Evolutionary conservation across 2,113 vertebrate genomes (phyloP).

Genomic region (Indicator indicator): DNA sequence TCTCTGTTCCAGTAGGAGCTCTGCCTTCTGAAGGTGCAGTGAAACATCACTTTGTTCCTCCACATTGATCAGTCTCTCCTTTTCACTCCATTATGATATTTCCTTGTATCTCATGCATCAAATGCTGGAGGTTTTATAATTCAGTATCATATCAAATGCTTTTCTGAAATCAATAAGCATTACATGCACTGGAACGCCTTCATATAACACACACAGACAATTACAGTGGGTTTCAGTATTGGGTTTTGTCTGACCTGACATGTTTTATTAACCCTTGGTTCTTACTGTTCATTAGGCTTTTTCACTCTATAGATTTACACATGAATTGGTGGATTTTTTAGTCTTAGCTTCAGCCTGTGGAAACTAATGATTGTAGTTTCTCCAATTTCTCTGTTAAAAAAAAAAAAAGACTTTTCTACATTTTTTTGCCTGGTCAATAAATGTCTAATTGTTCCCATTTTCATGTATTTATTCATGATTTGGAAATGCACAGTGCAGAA

Average conservation of each 20-base stretch:
- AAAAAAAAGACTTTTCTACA: neutral
- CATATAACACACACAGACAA: neutral
- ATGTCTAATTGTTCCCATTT: neutral
- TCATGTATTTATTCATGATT: neutral
- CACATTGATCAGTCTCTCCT: neutral
- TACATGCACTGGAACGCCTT: neutral
- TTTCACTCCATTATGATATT: neutral
- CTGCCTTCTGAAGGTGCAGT: neutral
- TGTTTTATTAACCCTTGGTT: neutral
- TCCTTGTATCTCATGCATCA: neutral
- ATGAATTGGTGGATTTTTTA: neutral
- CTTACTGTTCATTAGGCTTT: neutral
- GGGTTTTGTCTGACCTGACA: neutral
- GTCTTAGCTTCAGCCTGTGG: neutral
- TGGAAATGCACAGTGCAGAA: neutral
- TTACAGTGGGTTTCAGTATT: neutral
- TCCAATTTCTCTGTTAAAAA: neutral
- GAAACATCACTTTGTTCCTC: neutral
- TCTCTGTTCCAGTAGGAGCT: neutral
- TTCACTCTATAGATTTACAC: neutral
- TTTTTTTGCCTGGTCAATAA: neutral
- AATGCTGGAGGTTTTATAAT: neutral
- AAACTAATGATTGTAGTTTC: neutral
- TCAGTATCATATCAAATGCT: neutral
- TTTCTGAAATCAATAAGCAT: slow-evolving; percentile 32